Base-by-base conservation (phyloP, 2,113 vertebrate genomes). In the Amphiprion percula region DNA sequence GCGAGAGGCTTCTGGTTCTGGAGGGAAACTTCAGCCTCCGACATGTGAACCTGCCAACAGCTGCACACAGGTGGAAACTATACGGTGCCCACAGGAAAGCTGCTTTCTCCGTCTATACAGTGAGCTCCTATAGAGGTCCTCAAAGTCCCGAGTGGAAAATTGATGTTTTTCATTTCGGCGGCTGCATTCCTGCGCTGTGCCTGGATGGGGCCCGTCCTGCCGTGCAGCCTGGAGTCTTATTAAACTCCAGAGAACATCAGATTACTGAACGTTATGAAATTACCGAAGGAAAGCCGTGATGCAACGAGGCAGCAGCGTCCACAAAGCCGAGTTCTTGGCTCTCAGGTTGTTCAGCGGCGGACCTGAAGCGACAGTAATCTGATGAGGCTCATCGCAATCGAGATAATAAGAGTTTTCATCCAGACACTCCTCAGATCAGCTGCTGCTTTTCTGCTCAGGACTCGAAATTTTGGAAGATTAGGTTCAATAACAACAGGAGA, bases 21-120 rank as follows among this genome's bases (percentile, higher is more conserved):
- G 63, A 24, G 72, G 67, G 26, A 47, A 59, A 23, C 30, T 44
- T 5, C 49, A 67, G 68, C 62, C 33, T 41, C 24, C 11, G 80
- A 59, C 71, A 64, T 75, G 65, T 77, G 72, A 80, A 80, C 52
- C 64, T 83, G 77, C 84, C 46, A 44, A 10, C 76, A 53, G 64
- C 55, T 6, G 5, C 55, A 59, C 58, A 72, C 79, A 86, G 75
- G 87, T 84, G 85, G 85, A 81, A 84, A 84, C 72, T 46, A 74
- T 69, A 81, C 11, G 4, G 26, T 10, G 41, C 50, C 65, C 74
- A 44, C 4, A 55, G 65, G 68, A 72, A 68, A 76, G 28, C 53
- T 17, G 24, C 17, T 2, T 66, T 44, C 41, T 44, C 39, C 12
- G 11, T 44, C 41, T 15, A 44, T 44, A 44, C 79, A 68, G 60